Base-by-base conservation (phyloP, 2,797 vertebrate species). In the Psittacula echo region DNA sequence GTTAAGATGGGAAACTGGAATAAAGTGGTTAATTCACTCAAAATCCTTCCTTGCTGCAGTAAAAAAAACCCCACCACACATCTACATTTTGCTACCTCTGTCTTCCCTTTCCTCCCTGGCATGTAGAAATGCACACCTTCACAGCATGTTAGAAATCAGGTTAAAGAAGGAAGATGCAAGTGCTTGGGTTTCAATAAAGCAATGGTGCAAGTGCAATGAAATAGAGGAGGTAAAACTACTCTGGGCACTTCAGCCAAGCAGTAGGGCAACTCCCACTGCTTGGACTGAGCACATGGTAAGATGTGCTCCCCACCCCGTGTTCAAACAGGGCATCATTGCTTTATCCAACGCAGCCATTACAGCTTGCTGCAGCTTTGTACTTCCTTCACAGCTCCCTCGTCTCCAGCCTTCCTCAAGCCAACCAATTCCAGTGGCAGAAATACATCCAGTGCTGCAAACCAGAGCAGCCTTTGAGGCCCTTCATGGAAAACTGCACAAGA, bases 51-150 rank as follows among this genome's bases (percentile, higher is more conserved):
- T 76, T 50, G 26, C 8, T 85, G 29, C 61, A 51, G 23, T 12
- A 71, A 50, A n/a, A 42, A 62, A 70, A 70, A 16, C 0, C 3
- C n/a, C 56, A 24, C 15, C 56, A 37, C 23, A 58, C 39, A 27
- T 73, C n/a, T 62, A 44, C 47, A 42, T 90, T 90, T 90, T 53
- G 10, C 41, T 22, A 4, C 17, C 32, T 67, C 37, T 4, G 17
- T 21, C 42, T 66, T 41, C 45, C n/a, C 48, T 24, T 72, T 54
- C n/a, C n/a, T 89, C 24, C 37, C 11, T 8, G 4, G 44, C 0
- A 1, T 5, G 53, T 53, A 65, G 71, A 67, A 51, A 29, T 0
- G 0, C 30, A 10, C 0, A 0, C 2, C 5, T 13, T 73, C 83
- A 80, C 42, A 74, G 47, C 2, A 0, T 42, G 34, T 14, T 34